Conservation (phyloP, 2,113 vertebrate genomes). For the Pangasianodon hypophthalmus region DNA sequence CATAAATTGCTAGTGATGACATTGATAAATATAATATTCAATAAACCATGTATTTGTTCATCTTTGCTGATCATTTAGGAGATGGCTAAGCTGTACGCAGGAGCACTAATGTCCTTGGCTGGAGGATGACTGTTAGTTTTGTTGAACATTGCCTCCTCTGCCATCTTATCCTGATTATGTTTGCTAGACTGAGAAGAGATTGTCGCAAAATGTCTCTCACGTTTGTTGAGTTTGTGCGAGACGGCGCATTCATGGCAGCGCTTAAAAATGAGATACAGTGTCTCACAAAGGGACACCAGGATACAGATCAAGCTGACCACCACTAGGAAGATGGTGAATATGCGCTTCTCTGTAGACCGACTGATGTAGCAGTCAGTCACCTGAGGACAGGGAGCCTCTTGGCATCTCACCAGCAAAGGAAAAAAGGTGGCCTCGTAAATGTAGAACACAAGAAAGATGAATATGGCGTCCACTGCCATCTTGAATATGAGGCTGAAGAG, state of each 20-base stretch:
- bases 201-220: neutral
- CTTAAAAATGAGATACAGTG: slow-evolving; percentile 83
- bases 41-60: neutral
- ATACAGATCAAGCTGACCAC: slow-evolving; percentile 79
- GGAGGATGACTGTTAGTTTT: slow-evolving; percentile 9
- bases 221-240: neutral
- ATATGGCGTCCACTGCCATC: slow-evolving; percentile 75
- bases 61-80: slow-evolving; percentile 42
- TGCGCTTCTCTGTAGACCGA: slow-evolving; percentile 86
- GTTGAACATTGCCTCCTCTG: slow-evolving; percentile 24
- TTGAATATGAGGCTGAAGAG: slow-evolving; percentile 86
- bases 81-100: slow-evolving; percentile 50
- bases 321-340: slow-evolving; percentile 91
- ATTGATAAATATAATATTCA: neutral
- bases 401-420: slow-evolving; percentile 82
- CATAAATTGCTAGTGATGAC: neutral
- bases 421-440: slow-evolving; percentile 82
- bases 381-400: slow-evolving; percentile 80
- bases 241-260: slow-evolving; percentile 67
- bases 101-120: slow-evolving; percentile 40
- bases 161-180: slow-evolving; percentile 37
- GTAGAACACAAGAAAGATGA: slow-evolving; percentile 82
- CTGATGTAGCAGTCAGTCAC: slow-evolving; percentile 89
- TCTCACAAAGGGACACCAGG: slow-evolving; percentile 80
- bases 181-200: slow-evolving; percentile 21